Evolutionary conservation across 35 echinoderm and acorn worm genomes (phyloP), one percentile per base, ranked within the genome.

Genomic region (Apostichopus californicus): DNA sequence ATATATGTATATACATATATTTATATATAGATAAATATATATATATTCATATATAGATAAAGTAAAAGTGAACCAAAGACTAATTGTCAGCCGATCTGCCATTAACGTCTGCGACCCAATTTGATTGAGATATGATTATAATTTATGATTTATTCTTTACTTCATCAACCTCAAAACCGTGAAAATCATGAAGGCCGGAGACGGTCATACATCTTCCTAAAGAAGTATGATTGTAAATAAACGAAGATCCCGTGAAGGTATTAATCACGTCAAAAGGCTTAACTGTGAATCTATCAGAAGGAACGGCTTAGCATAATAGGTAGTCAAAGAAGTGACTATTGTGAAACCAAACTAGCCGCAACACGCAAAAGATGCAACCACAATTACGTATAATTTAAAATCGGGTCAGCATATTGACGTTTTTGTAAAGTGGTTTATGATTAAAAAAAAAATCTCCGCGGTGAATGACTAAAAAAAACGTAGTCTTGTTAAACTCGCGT

Each of bases 81-180:
- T 68, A 68, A 68, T 68, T 68, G 64, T 68, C 64, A 11, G 11
- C 64, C 18, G 64, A 46, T 2, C 34, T 46, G 34, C 34, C 2
- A 46, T 46, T 46, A 61, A 61, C 58, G 58, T 61, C 58, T 61
- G 58, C 58, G 58, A 61, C 11, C 15, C 14, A 75, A 8, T 75
- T 85, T 85, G 57, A 60, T 85, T n/a, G 17, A 58, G 55, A 58
- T 85, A 59, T 59, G 20, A 63, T 85, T 5, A 55, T 85, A 23
- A 85, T 85, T 85, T 85, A 85, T 58, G 56, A 22, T 58, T 23
- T 58, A 85, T 85, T 23, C 12, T 34, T 4, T 25, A 57, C 81
- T 54, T n/a, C 58, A 12, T 8, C 57, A 22, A 58, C 81, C 25
- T 23, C 81, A 85, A 52, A 54, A 56, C 81, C 81, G 11, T 54